Percentiles rank a stretch among this genome's conserved stretches.
These are phyloP conservation scores for Idris sp. DNA, from an alignment of 1,140 invertebrate genomes.

Conservation along the genomic window DNA sequence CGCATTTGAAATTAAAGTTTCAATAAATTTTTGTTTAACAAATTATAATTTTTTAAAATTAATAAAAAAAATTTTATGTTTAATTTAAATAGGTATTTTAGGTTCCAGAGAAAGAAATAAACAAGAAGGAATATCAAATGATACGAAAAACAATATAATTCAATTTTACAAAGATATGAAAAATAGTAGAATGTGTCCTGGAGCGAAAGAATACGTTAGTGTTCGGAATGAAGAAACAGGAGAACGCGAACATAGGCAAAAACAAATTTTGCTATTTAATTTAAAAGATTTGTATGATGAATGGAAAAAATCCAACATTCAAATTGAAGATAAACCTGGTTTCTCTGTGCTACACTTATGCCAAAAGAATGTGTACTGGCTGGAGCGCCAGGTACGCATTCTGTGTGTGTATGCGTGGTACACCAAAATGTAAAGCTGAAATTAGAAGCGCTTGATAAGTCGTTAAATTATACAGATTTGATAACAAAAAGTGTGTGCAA, in stretches of 20 bases:
- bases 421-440: slow-evolving; percentile 28
- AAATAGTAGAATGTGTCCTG: slow-evolving; percentile 17
- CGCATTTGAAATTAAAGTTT: too few species aligned
- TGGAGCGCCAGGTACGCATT: slow-evolving; percentile 15
- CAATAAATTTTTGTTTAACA: too few species aligned
- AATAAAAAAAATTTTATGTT: too few species aligned
- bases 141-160: slow-evolving; percentile 2
- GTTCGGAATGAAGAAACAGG: not conserved
- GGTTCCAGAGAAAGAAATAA: not conserved
- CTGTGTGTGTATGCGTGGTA: slow-evolving; percentile 14
- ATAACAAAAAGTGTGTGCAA: not conserved
- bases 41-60: too few species aligned
- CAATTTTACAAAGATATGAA: slow-evolving; percentile 3
- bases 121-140: not conserved
- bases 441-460: not conserved
- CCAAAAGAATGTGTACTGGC: slow-evolving; percentile 23
- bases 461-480: slow-evolving; percentile 1
- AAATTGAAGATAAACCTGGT: slow-evolving; percentile 9
- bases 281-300: slow-evolving; percentile 13
- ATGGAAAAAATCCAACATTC: slow-evolving; percentile 15
- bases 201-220: slow-evolving; percentile 9
- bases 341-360: slow-evolving; percentile 3
- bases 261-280: slow-evolving; percentile 19
- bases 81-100: slow-evolving; percentile 3
- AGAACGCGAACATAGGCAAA: slow-evolving; percentile 3